Base-by-base conservation (phyloP, 2,113 vertebrate genomes). In the Podarcis cretensis region DNA sequence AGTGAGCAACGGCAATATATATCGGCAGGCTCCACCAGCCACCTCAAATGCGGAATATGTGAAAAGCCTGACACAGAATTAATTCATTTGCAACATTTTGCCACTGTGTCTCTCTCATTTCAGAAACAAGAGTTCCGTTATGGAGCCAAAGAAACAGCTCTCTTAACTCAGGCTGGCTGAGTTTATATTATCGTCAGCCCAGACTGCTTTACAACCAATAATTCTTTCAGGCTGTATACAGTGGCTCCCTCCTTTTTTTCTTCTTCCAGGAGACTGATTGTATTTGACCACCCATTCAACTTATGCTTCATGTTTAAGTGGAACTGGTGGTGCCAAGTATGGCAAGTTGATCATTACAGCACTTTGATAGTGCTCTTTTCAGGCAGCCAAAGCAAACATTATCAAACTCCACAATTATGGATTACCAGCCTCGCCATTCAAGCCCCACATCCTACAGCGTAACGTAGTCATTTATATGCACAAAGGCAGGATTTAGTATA, bases 291-390 rank as follows among this genome's bases (percentile, higher is more conserved):
- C 8, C 66, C 83, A 54, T 94, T 95, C 86, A 94, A 84, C 81
- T 77, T 87, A 85, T 83, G 35, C 68, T 89, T 80, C 77, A 93
- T 87, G 84, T 86, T 90, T 83, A 91, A 91, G 0, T 84, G 35
- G 91, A 84, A 54, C 54, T 77, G 16, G 18, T 86, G 80, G 90
- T 95, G 85, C 84, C 82, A 91, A 94, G 63, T 90, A 80, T 76
- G 90, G 93, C 84, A 90, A 91, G 92, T 90, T 89, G 86, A 6
- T 95, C 87, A 90, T 93, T 92, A 88, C 16, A 93, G 83, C 13
- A 78, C 87, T 95, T 91, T 94, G 94, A 95, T 93, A 94, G 90
- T 4, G 81, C 84, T 95, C 86, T 89, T 90, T 95, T 92, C 89
- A 86, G 48, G 65, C 80, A 91, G 90, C 94, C 84, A 94, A 91